phyloP scores from a whole-genome alignment of 2,113 vertebrate genomes.

The Ctenomys sociabilis region DNA sequence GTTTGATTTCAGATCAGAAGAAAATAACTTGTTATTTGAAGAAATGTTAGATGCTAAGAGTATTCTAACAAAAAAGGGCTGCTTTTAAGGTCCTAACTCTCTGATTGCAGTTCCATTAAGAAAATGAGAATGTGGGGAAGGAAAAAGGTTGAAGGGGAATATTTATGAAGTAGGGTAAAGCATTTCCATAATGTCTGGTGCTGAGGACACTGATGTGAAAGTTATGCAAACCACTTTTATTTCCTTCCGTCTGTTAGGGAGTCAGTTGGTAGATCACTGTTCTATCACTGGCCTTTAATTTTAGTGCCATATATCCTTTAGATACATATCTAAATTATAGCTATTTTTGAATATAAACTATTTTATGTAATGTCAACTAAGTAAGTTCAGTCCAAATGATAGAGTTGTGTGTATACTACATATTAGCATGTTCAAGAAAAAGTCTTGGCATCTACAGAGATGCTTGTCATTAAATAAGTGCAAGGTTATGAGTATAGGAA shows the following conservation, averaged over 20 bases:
- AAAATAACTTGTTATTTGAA: neutral
- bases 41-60: neutral
- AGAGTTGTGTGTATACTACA: neutral
- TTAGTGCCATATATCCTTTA: neutral
- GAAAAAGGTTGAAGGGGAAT: accelerated
- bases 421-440: neutral
- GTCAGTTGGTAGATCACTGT: neutral
- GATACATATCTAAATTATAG: neutral
- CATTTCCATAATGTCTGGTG: neutral
- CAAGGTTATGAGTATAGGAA: neutral
- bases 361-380: neutral
- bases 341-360: neutral
- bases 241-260: neutral
- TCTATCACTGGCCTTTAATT: neutral
- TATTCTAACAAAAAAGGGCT: slow-evolving; percentile 26
- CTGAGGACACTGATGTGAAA: neutral
- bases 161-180: neutral
- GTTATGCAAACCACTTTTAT: neutral
- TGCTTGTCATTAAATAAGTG: neutral
- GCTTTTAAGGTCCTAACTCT: neutral
- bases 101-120: neutral
- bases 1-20: neutral
- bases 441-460: neutral
- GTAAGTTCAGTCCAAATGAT: neutral
- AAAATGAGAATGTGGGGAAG: neutral